phyloP scores from a whole-genome alignment of 2,113 vertebrate genomes.

The Cephalopterus ornatus region DNA sequence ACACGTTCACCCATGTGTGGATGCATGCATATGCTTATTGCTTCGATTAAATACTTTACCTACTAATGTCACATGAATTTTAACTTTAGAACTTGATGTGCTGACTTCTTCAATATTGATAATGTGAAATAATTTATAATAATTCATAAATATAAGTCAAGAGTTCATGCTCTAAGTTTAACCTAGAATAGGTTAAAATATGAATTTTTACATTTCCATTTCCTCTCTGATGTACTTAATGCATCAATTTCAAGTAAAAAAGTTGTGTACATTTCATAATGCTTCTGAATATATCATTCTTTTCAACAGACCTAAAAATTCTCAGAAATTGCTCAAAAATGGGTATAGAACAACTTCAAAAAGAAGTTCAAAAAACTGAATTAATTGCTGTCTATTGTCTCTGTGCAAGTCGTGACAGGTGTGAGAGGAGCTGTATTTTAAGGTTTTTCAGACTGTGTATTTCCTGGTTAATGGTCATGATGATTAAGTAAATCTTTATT shows the following conservation, averaged over 20 bases:
- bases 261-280: neutral
- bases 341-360: neutral
- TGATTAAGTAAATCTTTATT: neutral
- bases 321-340: neutral
- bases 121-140: no score
- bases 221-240: neutral
- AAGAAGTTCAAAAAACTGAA: neutral
- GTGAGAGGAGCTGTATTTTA: neutral
- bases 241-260: neutral
- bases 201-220: neutral
- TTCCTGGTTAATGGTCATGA: neutral
- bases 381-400: neutral
- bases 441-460: neutral
- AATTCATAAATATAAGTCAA: no score
- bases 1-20: neutral
- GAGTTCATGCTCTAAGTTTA: neutral
- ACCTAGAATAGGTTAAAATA: neutral
- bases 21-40: neutral
- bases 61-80: neutral
- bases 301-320: neutral
- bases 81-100: neutral
- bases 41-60: neutral
- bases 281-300: neutral
- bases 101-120: neutral
- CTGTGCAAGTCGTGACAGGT: neutral